Conservation (phyloP, 2,888 invertebrate genomes). For the Pecten maximus region DNA sequence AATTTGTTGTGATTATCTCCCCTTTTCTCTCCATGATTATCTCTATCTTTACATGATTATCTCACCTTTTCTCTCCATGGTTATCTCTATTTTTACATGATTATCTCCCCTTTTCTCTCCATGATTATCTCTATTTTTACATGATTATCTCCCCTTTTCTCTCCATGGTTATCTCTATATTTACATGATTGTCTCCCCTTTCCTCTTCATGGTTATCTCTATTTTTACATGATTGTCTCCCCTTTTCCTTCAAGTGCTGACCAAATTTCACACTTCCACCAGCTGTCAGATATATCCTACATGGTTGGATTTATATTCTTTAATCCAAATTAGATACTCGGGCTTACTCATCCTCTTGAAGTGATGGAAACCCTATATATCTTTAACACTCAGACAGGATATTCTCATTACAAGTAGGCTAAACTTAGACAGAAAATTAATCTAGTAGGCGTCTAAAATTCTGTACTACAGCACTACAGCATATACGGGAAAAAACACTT, state of each 20-base stretch:
- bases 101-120: too few relatives aligned
- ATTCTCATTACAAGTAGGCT: not conserved
- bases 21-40: too few relatives aligned
- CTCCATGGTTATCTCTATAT: not conserved
- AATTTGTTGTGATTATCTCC: too few relatives aligned
- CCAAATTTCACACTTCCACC: not conserved
- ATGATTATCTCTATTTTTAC: too few relatives aligned
- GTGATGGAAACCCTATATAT: not conserved
- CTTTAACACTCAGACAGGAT: not conserved
- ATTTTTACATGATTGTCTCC: not conserved
- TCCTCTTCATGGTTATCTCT: not conserved
- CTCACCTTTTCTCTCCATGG: too few relatives aligned
- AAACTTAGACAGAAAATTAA: constrained; percentile 19
- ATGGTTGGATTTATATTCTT: not conserved
- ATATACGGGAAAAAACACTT: not conserved
- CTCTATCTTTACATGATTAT: too few relatives aligned
- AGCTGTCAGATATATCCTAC: not conserved
- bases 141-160: not conserved
- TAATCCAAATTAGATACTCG: not conserved
- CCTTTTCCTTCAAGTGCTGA: not conserved
- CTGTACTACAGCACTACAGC: not conserved
- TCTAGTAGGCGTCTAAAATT: not conserved
- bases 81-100: too few relatives aligned
- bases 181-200: not conserved
- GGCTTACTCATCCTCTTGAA: not conserved